Evolutionary conservation across 2,888 invertebrate genomes (phyloP).

Genomic region (Phyto melanocephala): DNA sequence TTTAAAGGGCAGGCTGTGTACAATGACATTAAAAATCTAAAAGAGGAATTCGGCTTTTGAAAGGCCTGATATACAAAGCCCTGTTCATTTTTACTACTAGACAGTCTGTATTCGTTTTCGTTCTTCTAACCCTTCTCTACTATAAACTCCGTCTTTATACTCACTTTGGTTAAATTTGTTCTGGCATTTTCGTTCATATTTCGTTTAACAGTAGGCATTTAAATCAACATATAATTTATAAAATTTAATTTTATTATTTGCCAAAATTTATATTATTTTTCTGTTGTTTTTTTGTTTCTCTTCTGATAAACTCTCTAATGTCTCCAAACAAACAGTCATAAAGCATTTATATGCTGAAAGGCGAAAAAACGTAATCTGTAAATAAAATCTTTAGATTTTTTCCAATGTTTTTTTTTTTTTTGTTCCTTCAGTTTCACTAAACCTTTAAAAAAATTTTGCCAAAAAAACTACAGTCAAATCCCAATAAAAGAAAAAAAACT

Average conservation of each 20-base stretch:
- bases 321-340: constrained; percentile 37
- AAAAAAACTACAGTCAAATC: constrained; percentile 17
- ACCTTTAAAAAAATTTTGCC: constrained; percentile 17
- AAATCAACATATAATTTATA: constrained; percentile 39
- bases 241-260: constrained; percentile 10
- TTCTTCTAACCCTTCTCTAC: too few species aligned
- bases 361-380: constrained; percentile 20
- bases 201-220: neutral
- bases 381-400: constrained; percentile 57
- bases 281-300: neutral
- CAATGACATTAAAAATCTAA: too few species aligned
- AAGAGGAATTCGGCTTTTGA: too few species aligned
- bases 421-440: neutral
- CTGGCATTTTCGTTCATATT: too few species aligned
- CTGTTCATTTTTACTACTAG: too few species aligned
- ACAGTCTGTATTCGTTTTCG: too few species aligned
- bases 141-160: too few species aligned
- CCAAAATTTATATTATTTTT: neutral
- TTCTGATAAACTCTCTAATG: constrained; percentile 6
- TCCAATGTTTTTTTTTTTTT: constrained; percentile 38
- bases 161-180: too few species aligned
- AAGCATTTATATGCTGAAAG: constrained; percentile 31
- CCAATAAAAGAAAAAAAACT: constrained; percentile 15
- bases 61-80: too few species aligned
- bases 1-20: too few species aligned